Base-by-base conservation (phyloP, 2,113 vertebrate genomes). In the Aphelocoma coerulescens region DNA sequence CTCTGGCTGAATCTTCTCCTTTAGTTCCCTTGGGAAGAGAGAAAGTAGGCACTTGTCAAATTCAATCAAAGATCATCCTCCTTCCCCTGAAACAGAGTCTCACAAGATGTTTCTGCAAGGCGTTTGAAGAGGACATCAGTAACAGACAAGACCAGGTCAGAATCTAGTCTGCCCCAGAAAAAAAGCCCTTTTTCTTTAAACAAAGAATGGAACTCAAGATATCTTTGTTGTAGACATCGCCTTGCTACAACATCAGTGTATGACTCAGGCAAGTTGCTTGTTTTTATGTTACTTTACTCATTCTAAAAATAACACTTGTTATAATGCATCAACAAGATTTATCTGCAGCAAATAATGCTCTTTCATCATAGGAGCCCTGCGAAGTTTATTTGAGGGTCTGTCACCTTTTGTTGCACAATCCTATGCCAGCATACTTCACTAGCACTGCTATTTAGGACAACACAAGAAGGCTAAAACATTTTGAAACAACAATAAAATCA, bases 1-100 rank as follows among this genome's bases (percentile, higher is more conserved):
- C 98, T 99, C 99, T 2, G 99, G 99, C 96, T 99, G 99, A 96
- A 99, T 99, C 98, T 99, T 99, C 98, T 99, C 99, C 95, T 99
- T 99, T 87, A 99, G 98, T 97, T 99, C 99, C 98, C 99, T 99
- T 97, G 52, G 59, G 82, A 91, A 48, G 85, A 94, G 33, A 94
- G 37, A 82, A 95, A 95, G 51, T 3, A 95, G 24, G n/a, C 19
- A 89, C 11, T 55, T 89, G 77, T 96, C 78, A 97, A 57, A 87
- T 41, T 74, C 43, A 84, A 33, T 63, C 76, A 92, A 49, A 80
- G 43, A 43, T 18, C 39, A 62, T 37, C 33, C 37, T 76, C 48
- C 3, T 77, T 59, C 35, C 66, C 76, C 71, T 81, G 49, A 95
- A 87, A 51, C 11, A 62, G 51, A 46, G n/a, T 61, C 63, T 55